Evolutionary conservation across 2,113 vertebrate species (phyloP).

Genomic region (Anoura caudifer): DNA sequence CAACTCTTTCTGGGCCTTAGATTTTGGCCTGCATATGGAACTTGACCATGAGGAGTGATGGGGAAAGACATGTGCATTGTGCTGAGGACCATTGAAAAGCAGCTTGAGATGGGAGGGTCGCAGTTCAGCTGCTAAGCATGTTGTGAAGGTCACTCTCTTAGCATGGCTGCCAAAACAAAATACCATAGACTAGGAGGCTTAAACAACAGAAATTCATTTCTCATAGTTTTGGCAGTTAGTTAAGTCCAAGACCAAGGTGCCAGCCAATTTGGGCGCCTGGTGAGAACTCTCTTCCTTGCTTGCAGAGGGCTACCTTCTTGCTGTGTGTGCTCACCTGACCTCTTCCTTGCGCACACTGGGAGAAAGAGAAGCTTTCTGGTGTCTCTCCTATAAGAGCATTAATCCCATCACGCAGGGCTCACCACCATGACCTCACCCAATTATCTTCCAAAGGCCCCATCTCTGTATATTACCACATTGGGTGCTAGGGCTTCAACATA

Average conservation of each 20-base stretch:
- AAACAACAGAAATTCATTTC: neutral
- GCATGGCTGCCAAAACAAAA: neutral
- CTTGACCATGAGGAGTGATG: neutral
- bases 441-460: neutral
- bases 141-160: neutral
- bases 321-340: neutral
- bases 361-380: neutral
- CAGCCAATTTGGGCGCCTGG: no score
- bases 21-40: neutral
- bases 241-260: no score
- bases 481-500: neutral
- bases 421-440: neutral
- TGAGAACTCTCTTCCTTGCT: neutral
- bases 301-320: neutral
- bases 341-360: neutral
- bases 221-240: no score
- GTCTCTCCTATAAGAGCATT: neutral
- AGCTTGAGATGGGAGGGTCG: neutral
- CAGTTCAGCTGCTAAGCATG: slow-evolving; percentile 17
- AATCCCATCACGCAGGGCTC: neutral
- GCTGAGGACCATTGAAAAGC: neutral
- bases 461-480: neutral
- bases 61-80: neutral
- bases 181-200: neutral
- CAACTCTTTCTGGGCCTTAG: neutral